These are phyloP conservation scores for Eulemur mongoz DNA, from an alignment of 2,797 vertebrate genomes.

Conservation along the genomic window DNA sequence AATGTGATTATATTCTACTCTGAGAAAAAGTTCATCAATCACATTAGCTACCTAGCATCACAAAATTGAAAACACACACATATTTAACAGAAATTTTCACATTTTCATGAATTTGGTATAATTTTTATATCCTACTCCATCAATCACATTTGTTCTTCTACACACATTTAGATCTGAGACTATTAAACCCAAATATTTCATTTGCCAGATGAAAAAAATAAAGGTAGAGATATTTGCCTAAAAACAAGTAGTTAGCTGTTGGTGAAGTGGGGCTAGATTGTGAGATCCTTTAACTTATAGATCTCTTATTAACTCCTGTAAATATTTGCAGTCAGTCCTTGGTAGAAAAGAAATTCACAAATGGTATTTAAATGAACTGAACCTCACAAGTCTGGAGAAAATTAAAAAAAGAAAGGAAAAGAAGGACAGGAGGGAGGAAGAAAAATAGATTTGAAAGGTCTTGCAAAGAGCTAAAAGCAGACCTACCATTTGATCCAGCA, in stretches of 20 bases:
- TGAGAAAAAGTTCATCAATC: conserved; percentile 30
- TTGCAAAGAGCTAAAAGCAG: neutral
- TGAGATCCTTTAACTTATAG: neutral
- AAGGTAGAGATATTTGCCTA: neutral
- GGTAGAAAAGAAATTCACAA: conserved; percentile 17
- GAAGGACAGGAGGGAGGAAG: neutral
- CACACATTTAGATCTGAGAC: neutral
- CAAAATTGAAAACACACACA: neutral
- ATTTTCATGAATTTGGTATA: neutral
- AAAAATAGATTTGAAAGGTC: neutral
- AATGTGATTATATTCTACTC: neutral
- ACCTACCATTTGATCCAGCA: neutral
- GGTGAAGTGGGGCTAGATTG: neutral
- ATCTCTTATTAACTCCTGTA: neutral
- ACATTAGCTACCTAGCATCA: neutral
- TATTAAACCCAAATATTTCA: neutral
- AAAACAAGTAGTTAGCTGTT: conserved; percentile 6
- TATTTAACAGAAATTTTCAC: conserved; percentile 17
- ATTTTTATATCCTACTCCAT: neutral
- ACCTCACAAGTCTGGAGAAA: neutral
- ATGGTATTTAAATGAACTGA: conserved; percentile 20
- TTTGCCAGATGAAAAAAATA: conserved; percentile 28
- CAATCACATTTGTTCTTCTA: conserved; percentile 29
- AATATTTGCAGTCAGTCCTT: neutral
- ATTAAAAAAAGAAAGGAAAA: neutral